phyloP scores from a whole-genome alignment of 2,888 invertebrate species.

The Polia nebulosa region DNA sequence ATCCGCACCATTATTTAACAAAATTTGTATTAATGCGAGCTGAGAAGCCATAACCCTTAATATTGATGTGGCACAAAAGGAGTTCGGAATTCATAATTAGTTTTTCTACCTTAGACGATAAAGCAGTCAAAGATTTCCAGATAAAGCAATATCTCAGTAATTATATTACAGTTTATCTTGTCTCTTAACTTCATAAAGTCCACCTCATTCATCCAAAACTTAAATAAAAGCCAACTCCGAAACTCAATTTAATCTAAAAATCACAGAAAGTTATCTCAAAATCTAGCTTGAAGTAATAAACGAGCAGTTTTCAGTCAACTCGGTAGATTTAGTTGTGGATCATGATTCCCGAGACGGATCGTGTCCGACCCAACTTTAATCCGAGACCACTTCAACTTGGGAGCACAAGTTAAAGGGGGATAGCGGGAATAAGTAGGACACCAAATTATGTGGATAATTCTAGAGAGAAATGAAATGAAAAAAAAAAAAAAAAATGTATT shows the following conservation, averaged over 20 bases:
- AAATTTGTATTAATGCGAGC: too few species aligned
- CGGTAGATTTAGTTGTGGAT: conserved; percentile 64
- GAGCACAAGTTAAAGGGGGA: conserved; percentile 38
- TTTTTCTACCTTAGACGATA: too few species aligned
- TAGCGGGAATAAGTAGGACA: conserved; percentile 33
- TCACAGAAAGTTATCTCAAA: conserved; percentile 7
- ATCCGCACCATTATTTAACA: too few species aligned
- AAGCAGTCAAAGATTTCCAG: too few species aligned
- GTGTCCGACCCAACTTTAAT: conserved; percentile 73
- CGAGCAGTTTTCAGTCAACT: conserved; percentile 42
- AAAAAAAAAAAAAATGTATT: too few species aligned
- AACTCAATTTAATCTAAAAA: conserved; percentile 2
- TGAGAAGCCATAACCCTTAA: too few species aligned
- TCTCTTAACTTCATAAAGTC: neutral
- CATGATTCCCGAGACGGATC: conserved; percentile 71
- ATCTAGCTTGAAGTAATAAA: conserved; percentile 39
- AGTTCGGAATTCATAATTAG: too few species aligned
- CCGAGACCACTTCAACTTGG: conserved; percentile 65
- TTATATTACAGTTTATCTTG: too few species aligned
- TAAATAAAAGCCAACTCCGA: neutral
- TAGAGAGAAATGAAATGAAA: neutral
- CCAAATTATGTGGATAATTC: neutral
- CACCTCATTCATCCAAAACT: neutral
- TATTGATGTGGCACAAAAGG: too few species aligned
- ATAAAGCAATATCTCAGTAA: too few species aligned